Conservation (phyloP, 2,113 vertebrate genomes). For the Peromyscus polionotus region DNA sequence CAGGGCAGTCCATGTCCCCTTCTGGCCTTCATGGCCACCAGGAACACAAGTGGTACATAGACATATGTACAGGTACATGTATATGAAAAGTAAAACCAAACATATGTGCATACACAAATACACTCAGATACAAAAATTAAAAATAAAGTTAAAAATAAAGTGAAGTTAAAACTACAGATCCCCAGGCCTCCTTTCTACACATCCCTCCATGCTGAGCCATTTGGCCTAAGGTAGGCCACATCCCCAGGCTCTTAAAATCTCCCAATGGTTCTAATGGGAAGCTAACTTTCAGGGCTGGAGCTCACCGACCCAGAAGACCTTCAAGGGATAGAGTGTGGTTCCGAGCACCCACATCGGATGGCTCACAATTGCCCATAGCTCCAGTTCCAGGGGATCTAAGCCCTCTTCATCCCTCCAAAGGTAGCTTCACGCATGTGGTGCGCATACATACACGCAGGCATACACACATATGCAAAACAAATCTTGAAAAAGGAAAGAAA, state of each 20-base stretch:
- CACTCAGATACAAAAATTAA: background rate
- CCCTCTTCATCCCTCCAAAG: no score
- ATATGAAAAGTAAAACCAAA: no score
- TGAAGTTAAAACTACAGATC: background rate
- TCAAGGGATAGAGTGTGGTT: background rate
- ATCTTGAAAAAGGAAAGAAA: background rate
- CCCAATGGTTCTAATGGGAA: background rate
- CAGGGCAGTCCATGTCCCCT: background rate
- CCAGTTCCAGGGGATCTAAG: background rate
- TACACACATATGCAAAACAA: background rate
- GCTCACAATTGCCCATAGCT: background rate
- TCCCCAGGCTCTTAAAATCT: background rate
- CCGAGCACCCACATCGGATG: background rate
- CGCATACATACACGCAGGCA: background rate
- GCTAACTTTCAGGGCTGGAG: background rate
- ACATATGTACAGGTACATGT: no score
- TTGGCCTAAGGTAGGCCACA: background rate
- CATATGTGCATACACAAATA: background rate
- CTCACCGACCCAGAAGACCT: background rate
- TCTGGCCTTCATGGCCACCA: background rate
- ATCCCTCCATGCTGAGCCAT: fast-evolving
- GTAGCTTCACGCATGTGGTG: background rate
- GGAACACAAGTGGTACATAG: background rate
- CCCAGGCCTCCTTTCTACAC: no score
- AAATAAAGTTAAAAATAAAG: background rate